A percentile compares a stretch with the other conserved stretches of the same genome.
Conservation (phyloP, 2,113 vertebrate species). For the Pitta sordida region DNA sequence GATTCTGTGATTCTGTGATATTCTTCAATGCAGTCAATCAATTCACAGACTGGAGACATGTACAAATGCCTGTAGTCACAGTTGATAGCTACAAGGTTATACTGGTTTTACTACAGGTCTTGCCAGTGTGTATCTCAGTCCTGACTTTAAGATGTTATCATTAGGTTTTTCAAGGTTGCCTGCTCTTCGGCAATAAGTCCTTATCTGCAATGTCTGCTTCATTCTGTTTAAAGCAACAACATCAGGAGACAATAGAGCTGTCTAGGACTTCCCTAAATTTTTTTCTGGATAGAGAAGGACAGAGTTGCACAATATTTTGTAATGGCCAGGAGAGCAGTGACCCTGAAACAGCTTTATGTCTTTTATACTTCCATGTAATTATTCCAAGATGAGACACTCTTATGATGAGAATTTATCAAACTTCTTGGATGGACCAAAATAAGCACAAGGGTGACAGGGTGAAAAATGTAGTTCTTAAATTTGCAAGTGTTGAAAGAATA, state of each 20-base stretch:
- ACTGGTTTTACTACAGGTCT: background rate
- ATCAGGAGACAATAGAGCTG: background rate
- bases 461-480: background rate
- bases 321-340: accelerated
- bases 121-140: background rate
- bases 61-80: background rate
- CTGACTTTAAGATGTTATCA: background rate
- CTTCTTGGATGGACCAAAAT: background rate
- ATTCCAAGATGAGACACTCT: background rate
- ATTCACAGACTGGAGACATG: background rate
- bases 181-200: background rate
- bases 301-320: background rate
- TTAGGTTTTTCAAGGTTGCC: background rate
- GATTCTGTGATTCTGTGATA: too few species aligned
- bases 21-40: background rate
- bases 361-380: background rate
- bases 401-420: background rate
- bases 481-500: background rate
- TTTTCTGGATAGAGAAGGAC: background rate
- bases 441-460: background rate
- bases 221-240: background rate
- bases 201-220: background rate
- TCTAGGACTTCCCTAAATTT: background rate
- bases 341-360: background rate
- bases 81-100: background rate